phyloP scores from a whole-genome alignment of 1,140 invertebrate species.

The Phymorhynchus buccinoides region DNA sequence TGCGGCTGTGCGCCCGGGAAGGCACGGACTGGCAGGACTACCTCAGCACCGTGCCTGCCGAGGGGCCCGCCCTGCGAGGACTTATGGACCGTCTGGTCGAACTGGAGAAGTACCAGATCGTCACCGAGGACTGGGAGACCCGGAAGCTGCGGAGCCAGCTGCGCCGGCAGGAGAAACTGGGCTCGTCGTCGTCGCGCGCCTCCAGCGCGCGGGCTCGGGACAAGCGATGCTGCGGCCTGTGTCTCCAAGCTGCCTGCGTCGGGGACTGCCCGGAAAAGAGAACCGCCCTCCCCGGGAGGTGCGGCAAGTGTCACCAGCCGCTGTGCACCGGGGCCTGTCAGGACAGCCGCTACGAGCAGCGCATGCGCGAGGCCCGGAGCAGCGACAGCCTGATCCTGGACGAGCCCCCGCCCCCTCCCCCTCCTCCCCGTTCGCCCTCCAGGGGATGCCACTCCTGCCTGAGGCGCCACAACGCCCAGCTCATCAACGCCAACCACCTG shows the following conservation, averaged over 20 bases:
- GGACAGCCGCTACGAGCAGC: slow-evolving; percentile 62
- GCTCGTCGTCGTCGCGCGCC: slow-evolving; percentile 35
- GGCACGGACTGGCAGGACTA: slow-evolving; percentile 60
- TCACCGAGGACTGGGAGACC: slow-evolving; percentile 67
- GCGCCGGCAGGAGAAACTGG: slow-evolving; percentile 39
- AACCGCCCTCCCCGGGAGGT: slow-evolving; percentile 46
- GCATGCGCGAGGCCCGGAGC: slow-evolving; percentile 57
- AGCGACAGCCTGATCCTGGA: slow-evolving; percentile 33
- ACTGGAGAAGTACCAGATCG: slow-evolving; percentile 62
- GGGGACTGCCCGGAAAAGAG: slow-evolving; percentile 68
- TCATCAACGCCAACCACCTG: slow-evolving; percentile 66
- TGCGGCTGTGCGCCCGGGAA: slow-evolving; percentile 56
- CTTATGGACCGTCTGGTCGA: slow-evolving; percentile 64
- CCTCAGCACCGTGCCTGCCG: slow-evolving; percentile 37
- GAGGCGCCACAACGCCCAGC: slow-evolving; percentile 57
- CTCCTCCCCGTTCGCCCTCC: slow-evolving; percentile 45
- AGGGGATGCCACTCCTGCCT: slow-evolving; percentile 62
- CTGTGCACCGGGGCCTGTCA: slow-evolving; percentile 60
- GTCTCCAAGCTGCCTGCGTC: slow-evolving; percentile 64
- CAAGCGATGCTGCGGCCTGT: slow-evolving; percentile 60
- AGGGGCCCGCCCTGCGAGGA: slow-evolving; percentile 40
- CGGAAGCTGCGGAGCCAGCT: slow-evolving; percentile 48
- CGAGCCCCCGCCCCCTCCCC: slow-evolving; percentile 41
- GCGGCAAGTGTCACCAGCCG: slow-evolving; percentile 58
- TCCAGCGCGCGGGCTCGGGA: slow-evolving; percentile 53